Evolutionary conservation across 2,113 vertebrate genomes (phyloP), one percentile per base, ranked within the genome.

Genomic region (Pygoscelis adeliae): DNA sequence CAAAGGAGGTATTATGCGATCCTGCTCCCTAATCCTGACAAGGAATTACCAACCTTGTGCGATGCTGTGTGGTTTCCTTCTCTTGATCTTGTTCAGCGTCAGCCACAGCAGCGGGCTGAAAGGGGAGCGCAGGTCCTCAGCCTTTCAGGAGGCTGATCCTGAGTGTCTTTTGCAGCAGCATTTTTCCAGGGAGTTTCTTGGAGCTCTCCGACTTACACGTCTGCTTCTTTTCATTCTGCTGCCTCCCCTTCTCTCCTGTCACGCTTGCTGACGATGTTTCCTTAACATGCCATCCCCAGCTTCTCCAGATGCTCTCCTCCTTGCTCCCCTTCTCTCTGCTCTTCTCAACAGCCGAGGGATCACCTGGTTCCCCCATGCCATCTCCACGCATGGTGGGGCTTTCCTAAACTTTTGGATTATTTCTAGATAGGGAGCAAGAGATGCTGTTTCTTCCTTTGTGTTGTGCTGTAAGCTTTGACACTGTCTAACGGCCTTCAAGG

Each of bases 221-320:
- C 69, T 81, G 21, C 62, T 76, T 23, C 62, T 94, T 80, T 36
- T 63, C 62, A 36, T 92, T 58, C 53, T 56, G 27, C 36, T 86
- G 34, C 76, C 29, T 89, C 23, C 34, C 23, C 10, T 67, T 71
- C 32, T 71, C 46, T 77, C 61, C 50, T 2, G 50, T 42, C 55
- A n/a, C 3, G 6, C n/a, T 87, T 0, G 0, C 55, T 83, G 78
- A 26, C 3, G 4, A 8, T 38, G 55, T 84, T 63, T 93, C 44
- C 59, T 83, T 55, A 34, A 40, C 0, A 5, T 2, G 11, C 47
- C 4, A 3, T 80, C 29, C 61, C 23, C 53, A 20, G 66, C 72
- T 95, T 87, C 53, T 83, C 59, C 66, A 66, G 59, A 63, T 79
- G 65, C 36, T 77, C 23, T 89, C 52, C 42, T 89, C 27, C 52